Percentiles rank a stretch among this genome's conserved stretches.
Conservation (phyloP, 2,797 vertebrate species). For the Denticeps clupeoides region DNA sequence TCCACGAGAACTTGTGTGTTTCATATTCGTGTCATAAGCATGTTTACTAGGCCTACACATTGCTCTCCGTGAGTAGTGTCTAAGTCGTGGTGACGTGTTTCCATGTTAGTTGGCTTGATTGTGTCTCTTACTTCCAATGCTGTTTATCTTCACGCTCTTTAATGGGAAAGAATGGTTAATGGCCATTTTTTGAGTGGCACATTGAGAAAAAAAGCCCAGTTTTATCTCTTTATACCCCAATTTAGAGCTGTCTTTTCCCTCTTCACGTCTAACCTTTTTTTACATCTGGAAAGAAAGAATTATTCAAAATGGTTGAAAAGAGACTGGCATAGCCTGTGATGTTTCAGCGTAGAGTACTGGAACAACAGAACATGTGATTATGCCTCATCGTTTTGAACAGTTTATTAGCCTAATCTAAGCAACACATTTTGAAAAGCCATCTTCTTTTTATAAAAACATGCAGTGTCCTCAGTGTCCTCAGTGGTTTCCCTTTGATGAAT, state of each 20-base stretch:
- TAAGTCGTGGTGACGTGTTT: too few species aligned
- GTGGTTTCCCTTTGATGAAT: slow-evolving; percentile 5
- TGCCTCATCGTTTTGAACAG: slow-evolving; percentile 8
- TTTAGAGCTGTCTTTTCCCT: slow-evolving; percentile 21
- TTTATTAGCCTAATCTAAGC: slow-evolving; percentile 22
- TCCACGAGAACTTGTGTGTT: too few species aligned
- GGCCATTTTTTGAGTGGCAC: background rate
- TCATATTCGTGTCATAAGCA: too few species aligned
- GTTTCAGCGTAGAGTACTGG: background rate
- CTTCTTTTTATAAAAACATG: slow-evolving; percentile 13
- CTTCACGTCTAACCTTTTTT: slow-evolving; percentile 7
- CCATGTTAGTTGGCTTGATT: background rate
- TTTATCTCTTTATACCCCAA: slow-evolving; percentile 16
- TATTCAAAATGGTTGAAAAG: slow-evolving; percentile 13
- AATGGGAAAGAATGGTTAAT: slow-evolving; percentile 8
- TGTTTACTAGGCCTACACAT: too few species aligned
- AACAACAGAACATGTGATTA: slow-evolving; percentile 5
- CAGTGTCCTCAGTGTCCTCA: background rate
- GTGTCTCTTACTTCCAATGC: background rate
- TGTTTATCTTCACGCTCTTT: background rate
- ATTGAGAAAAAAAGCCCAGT: slow-evolving; percentile 9
- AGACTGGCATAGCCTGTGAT: slow-evolving; percentile 8
- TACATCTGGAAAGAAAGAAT: slow-evolving; percentile 2
- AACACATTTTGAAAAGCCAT: slow-evolving; percentile 15
- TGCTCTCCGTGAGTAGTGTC: too few species aligned